Evolutionary conservation across 2,113 vertebrate species (phyloP), one percentile per base, ranked within the genome.

Genomic region (Peucedramus taeniatus): DNA sequence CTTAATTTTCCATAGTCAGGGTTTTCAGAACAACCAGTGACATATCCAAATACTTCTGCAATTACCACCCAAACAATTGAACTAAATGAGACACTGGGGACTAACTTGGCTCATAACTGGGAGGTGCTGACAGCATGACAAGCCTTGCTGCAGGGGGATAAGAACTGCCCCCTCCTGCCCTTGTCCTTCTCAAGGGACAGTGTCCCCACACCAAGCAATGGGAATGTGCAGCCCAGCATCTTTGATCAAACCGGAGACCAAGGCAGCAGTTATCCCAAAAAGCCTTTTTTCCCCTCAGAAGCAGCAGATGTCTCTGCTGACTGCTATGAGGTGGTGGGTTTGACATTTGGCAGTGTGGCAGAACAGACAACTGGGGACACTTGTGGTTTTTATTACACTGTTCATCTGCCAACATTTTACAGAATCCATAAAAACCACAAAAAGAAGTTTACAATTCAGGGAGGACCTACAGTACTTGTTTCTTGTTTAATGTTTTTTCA

Each of bases 191-290:
- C 44, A 37, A 50, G 50, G 42, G 60, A 23, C 64, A 19, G 35
- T 12, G 18, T 53, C 49, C 31, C 53, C 44, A 5, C 0, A 0
- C 33, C n/a, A 40, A 63, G 64, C n/a, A 45, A 1, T 2, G 0
- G 22, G 12, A 54, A 45, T 2, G 7, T 65, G 50, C 71, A 91
- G 87, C 72, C 53, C 49, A 47, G 54, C 21, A 20, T 2, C 89
- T 83, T 31, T 3, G 1, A 7, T 47, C 17, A 27, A 45, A 28
- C 9, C 30, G 1, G 3, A 61, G 51, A 54, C 54, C 54, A 49
- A 86, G 31, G 37, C 2, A 1, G 69, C 2, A 1, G 44, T 89
- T 57, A 15, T 35, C 40, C 59, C 53, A 49, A 72, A 75, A 66
- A 26, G 31, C 47, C 13, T 33, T 76, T 35, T 20, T 24, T 8